Conservation (phyloP, 1,140 invertebrate genomes). For the Drosophila mayri region DNA sequence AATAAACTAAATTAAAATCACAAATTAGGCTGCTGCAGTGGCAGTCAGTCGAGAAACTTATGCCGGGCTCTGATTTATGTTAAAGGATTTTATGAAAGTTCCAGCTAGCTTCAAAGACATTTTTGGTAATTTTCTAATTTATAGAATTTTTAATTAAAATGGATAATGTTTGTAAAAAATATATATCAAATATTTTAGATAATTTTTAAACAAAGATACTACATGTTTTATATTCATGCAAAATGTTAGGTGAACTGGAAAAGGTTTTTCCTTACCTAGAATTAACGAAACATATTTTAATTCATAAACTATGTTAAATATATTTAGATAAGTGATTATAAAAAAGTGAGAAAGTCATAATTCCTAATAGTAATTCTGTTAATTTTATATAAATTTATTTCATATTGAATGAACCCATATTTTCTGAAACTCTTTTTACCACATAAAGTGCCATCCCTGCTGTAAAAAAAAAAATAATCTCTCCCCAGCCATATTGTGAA, state of each 20-base stretch:
- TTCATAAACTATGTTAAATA: no score
- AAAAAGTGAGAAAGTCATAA: neutral
- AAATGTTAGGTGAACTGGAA: no score
- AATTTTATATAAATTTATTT: neutral
- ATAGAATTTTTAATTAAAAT: neutral
- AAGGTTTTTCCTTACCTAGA: no score
- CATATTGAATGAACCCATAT: neutral
- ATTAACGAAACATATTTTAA: no score
- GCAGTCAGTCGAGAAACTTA: conserved; percentile 30
- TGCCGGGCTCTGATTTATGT: conserved; percentile 2
- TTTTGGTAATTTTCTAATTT: neutral
- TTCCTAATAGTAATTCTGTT: no score
- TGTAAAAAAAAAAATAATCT: neutral
- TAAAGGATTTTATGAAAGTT: neutral
- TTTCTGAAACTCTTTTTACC: neutral
- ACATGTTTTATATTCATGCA: no score
- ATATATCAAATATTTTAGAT: neutral
- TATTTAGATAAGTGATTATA: no score
- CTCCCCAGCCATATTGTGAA: conserved; percentile 16
- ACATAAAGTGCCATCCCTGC: neutral
- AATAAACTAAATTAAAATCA: conserved; percentile 78
- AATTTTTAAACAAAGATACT: no score
- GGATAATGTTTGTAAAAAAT: neutral
- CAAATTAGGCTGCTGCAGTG: conserved; percentile 76
- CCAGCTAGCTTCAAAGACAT: neutral